Evolutionary conservation across 2,888 invertebrate species (phyloP), one percentile per base, ranked within the genome.

Genomic region (Linyphia triangularis): DNA sequence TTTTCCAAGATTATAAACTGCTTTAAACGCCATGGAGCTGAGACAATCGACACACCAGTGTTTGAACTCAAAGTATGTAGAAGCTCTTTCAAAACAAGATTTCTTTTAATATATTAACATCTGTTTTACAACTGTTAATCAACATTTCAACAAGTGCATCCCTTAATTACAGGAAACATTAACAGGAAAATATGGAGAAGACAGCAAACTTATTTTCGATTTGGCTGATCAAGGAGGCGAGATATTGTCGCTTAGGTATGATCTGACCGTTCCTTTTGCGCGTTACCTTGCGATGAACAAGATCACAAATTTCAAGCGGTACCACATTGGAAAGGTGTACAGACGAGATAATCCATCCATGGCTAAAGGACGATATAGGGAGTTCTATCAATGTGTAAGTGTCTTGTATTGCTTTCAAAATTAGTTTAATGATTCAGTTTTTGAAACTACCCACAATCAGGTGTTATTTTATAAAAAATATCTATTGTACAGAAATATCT

Each of bases 331-430:
- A 37, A 99, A 99, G 94, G 99, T 99, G 4, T 99, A 99, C 92
- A 94, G 99, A 78, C 94, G 99, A 91, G 99, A 99, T 93, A 99
- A 99, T 93, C 99, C 99, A 1, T 96, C 98, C 0, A 98, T 99
- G 95, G 96, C 97, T 0, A 95, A 96, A 92, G 99, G 99, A 30
- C 95, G 99, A 91, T 99, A 98, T 92, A 94, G 99, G 90, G 99
- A 99, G 93, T 99, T 99, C 93, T 99, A 98, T 94, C 99, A 99
- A 94, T 99, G 99, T 94, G 98, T 98, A 94, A 95, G 97, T 95
- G 63, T 37, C 1, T 16, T 43, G 24, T 51, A n/a, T n/a, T n/a
- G n/a, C n/a, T n/a, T n/a, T n/a, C n/a, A n/a, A n/a, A n/a, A n/a
- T n/a, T n/a, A n/a, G n/a, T n/a, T n/a, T n/a, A n/a, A n/a, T n/a